Evolutionary conservation across 2,888 invertebrate species (phyloP).

Genomic region (Gerris lacustris): DNA sequence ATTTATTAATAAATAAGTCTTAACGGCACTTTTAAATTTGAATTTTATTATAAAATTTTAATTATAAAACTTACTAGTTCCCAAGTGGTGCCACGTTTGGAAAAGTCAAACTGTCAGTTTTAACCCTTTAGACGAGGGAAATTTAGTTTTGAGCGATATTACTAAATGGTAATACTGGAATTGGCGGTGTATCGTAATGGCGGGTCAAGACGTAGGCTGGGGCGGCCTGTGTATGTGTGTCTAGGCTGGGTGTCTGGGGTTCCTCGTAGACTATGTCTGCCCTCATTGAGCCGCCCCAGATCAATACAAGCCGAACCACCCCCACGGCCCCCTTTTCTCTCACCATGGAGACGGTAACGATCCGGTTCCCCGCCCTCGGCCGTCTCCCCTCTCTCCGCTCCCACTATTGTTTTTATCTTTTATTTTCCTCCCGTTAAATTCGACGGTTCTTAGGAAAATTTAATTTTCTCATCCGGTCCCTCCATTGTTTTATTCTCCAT

Average conservation of each 20-base stretch:
- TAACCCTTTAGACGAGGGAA: no score
- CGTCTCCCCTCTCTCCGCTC: not conserved
- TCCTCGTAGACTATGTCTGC: not conserved
- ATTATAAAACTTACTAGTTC: no score
- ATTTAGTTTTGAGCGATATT: no score
- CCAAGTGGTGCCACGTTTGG: no score
- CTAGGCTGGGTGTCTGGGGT: constrained; percentile 6
- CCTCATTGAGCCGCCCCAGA: not conserved
- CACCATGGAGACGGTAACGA: constrained; percentile 20
- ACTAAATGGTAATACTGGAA: no score
- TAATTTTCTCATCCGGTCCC: not conserved
- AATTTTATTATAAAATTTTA: no score
- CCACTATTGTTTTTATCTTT: constrained; percentile 2
- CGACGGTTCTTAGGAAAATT: not conserved
- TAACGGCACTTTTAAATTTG: no score
- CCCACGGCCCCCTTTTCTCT: constrained; percentile 9
- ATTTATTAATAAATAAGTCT: no score
- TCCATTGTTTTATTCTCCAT: no score
- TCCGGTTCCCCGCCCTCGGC: constrained; percentile 13
- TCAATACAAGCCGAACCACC: constrained; percentile 12
- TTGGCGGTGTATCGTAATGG: no score
- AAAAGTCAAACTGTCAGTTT: no score
- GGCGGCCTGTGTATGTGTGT: not conserved
- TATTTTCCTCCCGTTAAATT: not conserved
- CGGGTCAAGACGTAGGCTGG: no score